Percentiles rank a stretch among this genome's conserved stretches.
phyloP scores from a whole-genome alignment of 1,140 invertebrate species.

The Drosophila teissieri region DNA sequence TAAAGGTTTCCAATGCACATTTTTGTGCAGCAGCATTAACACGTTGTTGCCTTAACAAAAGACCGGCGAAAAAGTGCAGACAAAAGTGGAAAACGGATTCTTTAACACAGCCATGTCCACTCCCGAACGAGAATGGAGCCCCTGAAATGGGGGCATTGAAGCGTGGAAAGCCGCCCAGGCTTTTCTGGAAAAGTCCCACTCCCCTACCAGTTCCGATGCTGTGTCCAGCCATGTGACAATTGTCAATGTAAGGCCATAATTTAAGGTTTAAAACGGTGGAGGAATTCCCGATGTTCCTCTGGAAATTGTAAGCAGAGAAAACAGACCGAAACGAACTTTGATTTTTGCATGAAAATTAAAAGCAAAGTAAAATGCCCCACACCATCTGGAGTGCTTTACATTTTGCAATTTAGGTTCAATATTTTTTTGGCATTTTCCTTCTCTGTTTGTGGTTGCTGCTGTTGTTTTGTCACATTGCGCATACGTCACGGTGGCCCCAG shows the following conservation, averaged over 20 bases:
- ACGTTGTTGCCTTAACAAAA: constrained; percentile 64
- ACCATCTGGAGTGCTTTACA: constrained; percentile 12
- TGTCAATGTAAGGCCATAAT: constrained; percentile 72
- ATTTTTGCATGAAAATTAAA: constrained; percentile 37
- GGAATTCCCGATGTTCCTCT: constrained; percentile 24
- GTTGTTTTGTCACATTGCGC: constrained; percentile 59
- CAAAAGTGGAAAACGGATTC: constrained; percentile 30
- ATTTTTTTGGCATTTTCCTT: constrained; percentile 32
- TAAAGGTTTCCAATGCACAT: constrained; percentile 66
- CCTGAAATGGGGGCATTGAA: constrained; percentile 61
- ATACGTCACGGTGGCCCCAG: constrained; percentile 69
- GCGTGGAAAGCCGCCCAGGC: constrained; percentile 33
- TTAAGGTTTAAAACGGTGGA: constrained; percentile 56
- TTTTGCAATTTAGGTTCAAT: constrained; percentile 33
- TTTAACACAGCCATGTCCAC: constrained; percentile 59
- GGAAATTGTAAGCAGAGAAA: constrained; percentile 43
- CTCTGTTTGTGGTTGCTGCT: constrained; percentile 8
- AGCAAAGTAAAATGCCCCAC: background rate
- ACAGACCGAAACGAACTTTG: constrained; percentile 11
- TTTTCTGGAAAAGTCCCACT: background rate
- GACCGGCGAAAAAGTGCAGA: constrained; percentile 26
- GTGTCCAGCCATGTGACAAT: constrained; percentile 67
- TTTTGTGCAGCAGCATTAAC: constrained; percentile 73
- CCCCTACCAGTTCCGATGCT: background rate
- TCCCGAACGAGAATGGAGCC: constrained; percentile 21